Evolutionary conservation across 1,140 invertebrate species (phyloP).

Genomic region (Drosophila kepulauana): DNA sequence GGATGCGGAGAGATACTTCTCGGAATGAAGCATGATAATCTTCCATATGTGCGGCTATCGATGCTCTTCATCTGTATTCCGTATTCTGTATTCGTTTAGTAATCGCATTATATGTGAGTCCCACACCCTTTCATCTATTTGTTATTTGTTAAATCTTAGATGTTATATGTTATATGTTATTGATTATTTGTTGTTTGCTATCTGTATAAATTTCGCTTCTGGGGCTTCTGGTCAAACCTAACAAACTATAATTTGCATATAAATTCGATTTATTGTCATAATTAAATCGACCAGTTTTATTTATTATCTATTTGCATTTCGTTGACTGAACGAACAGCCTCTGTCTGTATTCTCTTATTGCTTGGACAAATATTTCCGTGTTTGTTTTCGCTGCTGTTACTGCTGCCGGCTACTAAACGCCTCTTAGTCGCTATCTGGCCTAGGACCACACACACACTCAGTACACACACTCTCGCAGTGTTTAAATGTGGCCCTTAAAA

Average conservation of each 20-base stretch:
- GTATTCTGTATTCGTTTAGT: slow-evolving; percentile 4
- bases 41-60: slow-evolving; percentile 29
- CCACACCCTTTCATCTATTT: slow-evolving; percentile 65
- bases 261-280: slow-evolving; percentile 74
- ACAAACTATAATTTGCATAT: slow-evolving; percentile 65
- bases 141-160: background rate
- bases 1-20: slow-evolving; percentile 22
- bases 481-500: background rate
- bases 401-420: slow-evolving; percentile 25
- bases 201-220: slow-evolving; percentile 31
- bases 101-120: slow-evolving; percentile 59
- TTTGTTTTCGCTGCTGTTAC: slow-evolving; percentile 38
- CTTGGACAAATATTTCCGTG: slow-evolving; percentile 66
- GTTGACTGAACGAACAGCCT: slow-evolving; percentile 15
- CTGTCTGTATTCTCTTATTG: slow-evolving; percentile 5
- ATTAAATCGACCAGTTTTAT: slow-evolving; percentile 81
- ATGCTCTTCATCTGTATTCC: slow-evolving; percentile 7
- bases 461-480: background rate
- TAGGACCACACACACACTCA: slow-evolving; percentile 19
- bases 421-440: background rate
- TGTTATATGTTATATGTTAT: slow-evolving; percentile 20
- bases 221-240: slow-evolving; percentile 48
- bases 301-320: slow-evolving; percentile 70
- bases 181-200: slow-evolving; percentile 21
- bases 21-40: slow-evolving; percentile 29